Base-by-base conservation (phyloP, 1,140 invertebrate species). In the Akabosia matsudoensis region DNA sequence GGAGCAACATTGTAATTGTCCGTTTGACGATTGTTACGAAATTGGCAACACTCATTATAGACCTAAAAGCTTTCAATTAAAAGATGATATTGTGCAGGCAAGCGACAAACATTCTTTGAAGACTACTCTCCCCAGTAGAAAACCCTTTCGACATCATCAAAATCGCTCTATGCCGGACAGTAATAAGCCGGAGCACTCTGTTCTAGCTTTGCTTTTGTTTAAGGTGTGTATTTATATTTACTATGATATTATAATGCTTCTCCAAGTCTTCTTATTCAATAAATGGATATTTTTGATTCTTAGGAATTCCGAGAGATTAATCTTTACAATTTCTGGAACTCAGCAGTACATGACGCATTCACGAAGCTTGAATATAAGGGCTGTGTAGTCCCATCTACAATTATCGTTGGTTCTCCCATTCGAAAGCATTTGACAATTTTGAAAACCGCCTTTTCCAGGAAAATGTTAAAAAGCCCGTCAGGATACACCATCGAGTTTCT, bases 401-500 rank as follows among this genome's bases (percentile, higher is more conserved):
- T 78, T 64, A 45, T 78, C n/a, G 67, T 78, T 22, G 56, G 56
- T 31, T 22, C 30, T 16, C 16, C 54, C 31, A 37, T 70, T 16
- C 33, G 61, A 26, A 74, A 74, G 34, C 71, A 34, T 56, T 51
- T 75, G 37, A 52, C 61, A 14, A 61, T 78, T 34, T 34, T 78
- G 56, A 54, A 74, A 30, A 75, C 77, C 16, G 77, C 77, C 14
- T 78, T 73, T 73, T 34, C 77, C 22, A 51, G 77, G 45, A 73
- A 78, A 54, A 75, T 78, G 77, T 18, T 78, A 10, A 34, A 70
- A 37, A 78, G 73, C 31, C 74, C 73, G 14, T 45, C 37, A 56
- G 77, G 77, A 30, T 78, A 72, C 61, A 34, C 30, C 51, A 78
- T 78, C 26, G 77, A 78, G 24, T 75, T 75, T 33, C 31, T 78